Percentiles rank a stretch among this genome's conserved stretches.
These are phyloP conservation scores for Ceraclea dissimilis DNA, from an alignment of 2,888 invertebrate genomes.

Conservation along the genomic window DNA sequence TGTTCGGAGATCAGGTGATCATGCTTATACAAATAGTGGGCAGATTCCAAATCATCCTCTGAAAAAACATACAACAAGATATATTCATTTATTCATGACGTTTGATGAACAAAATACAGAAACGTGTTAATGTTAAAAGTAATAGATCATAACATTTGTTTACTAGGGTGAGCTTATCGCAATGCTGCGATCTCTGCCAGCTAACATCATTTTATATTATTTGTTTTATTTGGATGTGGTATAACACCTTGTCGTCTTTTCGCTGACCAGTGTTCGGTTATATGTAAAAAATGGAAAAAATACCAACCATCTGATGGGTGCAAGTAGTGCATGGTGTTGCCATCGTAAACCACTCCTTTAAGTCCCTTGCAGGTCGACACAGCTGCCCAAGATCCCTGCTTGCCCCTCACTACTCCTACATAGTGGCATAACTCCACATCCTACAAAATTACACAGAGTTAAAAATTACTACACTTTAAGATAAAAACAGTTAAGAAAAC, in stretches of 20 bases:
- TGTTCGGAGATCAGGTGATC: constrained; percentile 50
- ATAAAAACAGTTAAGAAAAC: constrained; percentile 3
- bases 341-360: constrained; percentile 75
- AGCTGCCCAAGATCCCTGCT: constrained; percentile 70
- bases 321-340: constrained; percentile 66
- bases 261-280: too few species aligned
- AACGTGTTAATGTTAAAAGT: not conserved
- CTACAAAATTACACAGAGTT: constrained; percentile 44
- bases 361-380: constrained; percentile 74
- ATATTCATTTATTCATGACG: too few species aligned
- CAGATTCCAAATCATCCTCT: constrained; percentile 41
- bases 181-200: too few species aligned
- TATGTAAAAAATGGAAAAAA: too few species aligned
- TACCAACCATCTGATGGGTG: constrained; percentile 37
- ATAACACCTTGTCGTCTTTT: too few species aligned
- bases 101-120: not conserved
- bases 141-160: not conserved
- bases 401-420: constrained; percentile 63
- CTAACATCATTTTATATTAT: too few species aligned
- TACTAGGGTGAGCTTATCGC: too few species aligned
- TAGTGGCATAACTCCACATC: constrained; percentile 71
- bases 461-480: too few species aligned
- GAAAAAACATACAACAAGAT: too few species aligned
- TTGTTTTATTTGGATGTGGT: too few species aligned
- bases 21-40: constrained; percentile 61